A percentile compares a stretch with the other conserved stretches of the same genome.
phyloP scores from a whole-genome alignment of 2,888 invertebrate genomes.

The Argyresthia albistria region DNA sequence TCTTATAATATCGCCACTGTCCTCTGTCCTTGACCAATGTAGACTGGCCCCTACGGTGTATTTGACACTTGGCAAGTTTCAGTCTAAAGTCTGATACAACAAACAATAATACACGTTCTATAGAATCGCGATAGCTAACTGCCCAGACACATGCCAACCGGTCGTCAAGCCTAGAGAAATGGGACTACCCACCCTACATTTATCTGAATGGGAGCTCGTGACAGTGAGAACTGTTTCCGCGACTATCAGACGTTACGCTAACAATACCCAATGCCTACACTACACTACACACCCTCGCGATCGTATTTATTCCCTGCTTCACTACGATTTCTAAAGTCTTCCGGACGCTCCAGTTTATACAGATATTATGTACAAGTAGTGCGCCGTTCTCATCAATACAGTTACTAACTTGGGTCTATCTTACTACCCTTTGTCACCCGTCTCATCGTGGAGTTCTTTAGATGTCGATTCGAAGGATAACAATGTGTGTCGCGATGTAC shows the following conservation, averaged over 20 bases:
- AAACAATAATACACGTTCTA: neutral
- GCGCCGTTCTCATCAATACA: neutral
- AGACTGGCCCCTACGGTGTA: too few species aligned
- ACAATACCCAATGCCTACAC: conserved; percentile 41
- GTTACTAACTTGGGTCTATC: too few species aligned
- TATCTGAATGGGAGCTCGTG: conserved; percentile 37
- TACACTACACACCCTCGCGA: conserved; percentile 43
- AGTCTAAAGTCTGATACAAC: conserved; percentile 3
- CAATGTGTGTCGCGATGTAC: neutral
- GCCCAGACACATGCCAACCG: conserved; percentile 14
- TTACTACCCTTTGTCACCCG: neutral
- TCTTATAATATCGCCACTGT: too few species aligned
- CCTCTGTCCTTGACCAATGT: too few species aligned
- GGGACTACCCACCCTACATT: conserved; percentile 28
- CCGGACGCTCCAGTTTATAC: conserved; percentile 35
- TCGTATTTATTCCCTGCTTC: conserved; percentile 43
- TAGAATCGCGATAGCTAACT: neutral
- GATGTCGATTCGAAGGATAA: neutral
- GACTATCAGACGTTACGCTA: conserved; percentile 47
- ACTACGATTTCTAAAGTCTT: conserved; percentile 57
- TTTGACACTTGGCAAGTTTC: neutral
- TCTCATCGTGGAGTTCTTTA: neutral
- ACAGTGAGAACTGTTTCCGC: conserved; percentile 66
- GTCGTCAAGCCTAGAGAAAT: conserved; percentile 20
- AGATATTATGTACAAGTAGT: neutral